These are phyloP conservation scores for Pteria penguin DNA, from an alignment of 2,888 invertebrate species.

Conservation along the genomic window DNA sequence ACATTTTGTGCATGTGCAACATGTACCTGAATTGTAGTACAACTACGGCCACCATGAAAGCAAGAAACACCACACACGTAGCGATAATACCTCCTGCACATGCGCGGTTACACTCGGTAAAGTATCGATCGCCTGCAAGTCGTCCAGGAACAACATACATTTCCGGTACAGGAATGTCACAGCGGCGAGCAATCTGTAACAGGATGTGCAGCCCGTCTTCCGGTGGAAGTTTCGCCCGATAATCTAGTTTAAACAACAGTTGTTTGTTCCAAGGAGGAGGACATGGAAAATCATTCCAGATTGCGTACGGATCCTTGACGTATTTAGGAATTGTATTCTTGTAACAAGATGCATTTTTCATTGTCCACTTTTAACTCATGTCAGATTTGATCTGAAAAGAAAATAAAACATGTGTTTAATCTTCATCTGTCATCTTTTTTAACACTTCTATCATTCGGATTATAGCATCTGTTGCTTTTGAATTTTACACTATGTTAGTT, in stretches of 20 bases:
- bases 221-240: conserved; percentile 10
- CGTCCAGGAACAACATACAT: conserved; percentile 30
- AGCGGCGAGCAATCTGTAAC: conserved; percentile 34
- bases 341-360: not conserved
- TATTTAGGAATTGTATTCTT: not conserved
- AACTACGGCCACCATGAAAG: conserved; percentile 28
- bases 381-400: no score
- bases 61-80: conserved; percentile 30
- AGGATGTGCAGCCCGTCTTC: conserved; percentile 36
- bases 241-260: conserved; percentile 25
- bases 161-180: conserved; percentile 35
- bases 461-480: no score
- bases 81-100: conserved; percentile 23
- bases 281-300: conserved; percentile 40
- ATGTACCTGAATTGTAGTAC: conserved; percentile 13
- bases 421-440: no score
- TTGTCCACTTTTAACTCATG: no score
- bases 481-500: no score
- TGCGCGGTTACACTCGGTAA: conserved; percentile 24
- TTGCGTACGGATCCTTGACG: conserved; percentile 20
- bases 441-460: no score
- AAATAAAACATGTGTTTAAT: no score
- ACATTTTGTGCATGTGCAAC: no score
- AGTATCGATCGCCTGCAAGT: conserved; percentile 28
- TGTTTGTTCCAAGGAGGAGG: conserved; percentile 33